Evolutionary conservation across 2,888 invertebrate genomes (phyloP).

Genomic region (Syrista parreyssii): DNA sequence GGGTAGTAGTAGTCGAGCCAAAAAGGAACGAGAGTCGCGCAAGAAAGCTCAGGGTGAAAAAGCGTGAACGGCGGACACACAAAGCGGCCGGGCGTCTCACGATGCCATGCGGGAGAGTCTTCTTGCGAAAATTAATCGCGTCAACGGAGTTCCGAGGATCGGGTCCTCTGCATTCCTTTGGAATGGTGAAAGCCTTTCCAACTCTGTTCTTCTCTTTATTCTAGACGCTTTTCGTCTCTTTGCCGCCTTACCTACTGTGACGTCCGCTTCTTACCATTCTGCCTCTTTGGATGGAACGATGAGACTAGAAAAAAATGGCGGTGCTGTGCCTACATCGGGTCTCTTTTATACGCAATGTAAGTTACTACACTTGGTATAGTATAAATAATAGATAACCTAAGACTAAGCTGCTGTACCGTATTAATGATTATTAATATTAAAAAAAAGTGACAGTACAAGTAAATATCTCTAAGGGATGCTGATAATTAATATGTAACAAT

Average conservation of each 20-base stretch:
- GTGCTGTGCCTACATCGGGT: not conserved
- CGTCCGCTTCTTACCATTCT: not conserved
- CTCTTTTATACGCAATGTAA: not conserved
- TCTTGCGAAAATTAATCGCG: conserved; percentile 43
- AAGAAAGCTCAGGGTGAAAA: conserved; percentile 24
- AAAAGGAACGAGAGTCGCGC: conserved; percentile 20
- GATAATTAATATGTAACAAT: not conserved
- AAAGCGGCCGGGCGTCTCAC: conserved; percentile 27
- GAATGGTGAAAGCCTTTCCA: not conserved
- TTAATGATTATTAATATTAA: not conserved
- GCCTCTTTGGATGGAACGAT: not conserved
- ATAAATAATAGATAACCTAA: not conserved
- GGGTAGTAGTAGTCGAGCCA: conserved; percentile 1
- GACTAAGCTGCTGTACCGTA: not conserved
- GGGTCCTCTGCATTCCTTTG: conserved; percentile 5
- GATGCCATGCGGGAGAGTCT: conserved; percentile 31
- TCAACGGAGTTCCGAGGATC: conserved; percentile 37
- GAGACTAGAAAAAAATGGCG: not conserved
- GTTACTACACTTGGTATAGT: not conserved
- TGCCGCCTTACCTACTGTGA: not conserved
- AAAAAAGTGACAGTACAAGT: not conserved
- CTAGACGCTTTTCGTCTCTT: not conserved
- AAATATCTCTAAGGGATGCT: not conserved
- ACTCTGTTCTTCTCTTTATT: not conserved
- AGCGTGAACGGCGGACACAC: conserved; percentile 30